Percentiles rank a stretch among this genome's conserved stretches.
phyloP scores from a whole-genome alignment of 2,797 vertebrate genomes.

The Chiloscyllium punctatum region DNA sequence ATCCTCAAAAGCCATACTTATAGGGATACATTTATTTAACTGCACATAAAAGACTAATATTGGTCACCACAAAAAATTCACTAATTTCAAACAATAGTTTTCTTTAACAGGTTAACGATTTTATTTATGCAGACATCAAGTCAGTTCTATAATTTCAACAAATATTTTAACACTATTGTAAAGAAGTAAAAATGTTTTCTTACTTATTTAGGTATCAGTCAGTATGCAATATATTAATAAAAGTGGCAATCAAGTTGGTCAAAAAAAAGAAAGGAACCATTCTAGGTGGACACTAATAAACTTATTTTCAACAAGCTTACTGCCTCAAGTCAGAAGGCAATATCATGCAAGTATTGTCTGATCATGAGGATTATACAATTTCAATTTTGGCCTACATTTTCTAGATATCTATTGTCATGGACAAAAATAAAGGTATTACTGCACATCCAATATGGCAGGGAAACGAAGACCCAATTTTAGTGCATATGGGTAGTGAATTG shows the following conservation, averaged over 20 bases:
- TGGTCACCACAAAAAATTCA: neutral
- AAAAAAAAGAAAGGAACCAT: neutral
- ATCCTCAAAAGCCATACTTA: neutral
- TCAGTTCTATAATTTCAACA: neutral
- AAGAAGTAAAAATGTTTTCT: neutral
- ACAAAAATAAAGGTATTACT: neutral
- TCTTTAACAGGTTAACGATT: slow-evolving; percentile 42
- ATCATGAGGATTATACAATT: neutral
- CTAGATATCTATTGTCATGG: neutral
- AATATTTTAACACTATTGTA: neutral
- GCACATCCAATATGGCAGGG: neutral
- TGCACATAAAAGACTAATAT: neutral
- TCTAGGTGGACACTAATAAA: neutral
- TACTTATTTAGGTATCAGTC: neutral
- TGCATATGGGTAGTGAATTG: neutral
- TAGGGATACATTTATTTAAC: slow-evolving; percentile 9
- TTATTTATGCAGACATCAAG: neutral
- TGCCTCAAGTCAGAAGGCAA: neutral
- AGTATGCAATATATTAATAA: neutral
- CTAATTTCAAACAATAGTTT: slow-evolving; percentile 33
- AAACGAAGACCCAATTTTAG: neutral
- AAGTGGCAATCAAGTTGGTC: neutral
- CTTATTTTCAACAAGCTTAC: neutral
- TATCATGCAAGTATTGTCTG: neutral
- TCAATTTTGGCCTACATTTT: neutral